A percentile compares a stretch with the other conserved stretches of the same genome.
Evolutionary conservation across 1,140 invertebrate genomes (phyloP).

Genomic region (Lutraria rhynchaena): DNA sequence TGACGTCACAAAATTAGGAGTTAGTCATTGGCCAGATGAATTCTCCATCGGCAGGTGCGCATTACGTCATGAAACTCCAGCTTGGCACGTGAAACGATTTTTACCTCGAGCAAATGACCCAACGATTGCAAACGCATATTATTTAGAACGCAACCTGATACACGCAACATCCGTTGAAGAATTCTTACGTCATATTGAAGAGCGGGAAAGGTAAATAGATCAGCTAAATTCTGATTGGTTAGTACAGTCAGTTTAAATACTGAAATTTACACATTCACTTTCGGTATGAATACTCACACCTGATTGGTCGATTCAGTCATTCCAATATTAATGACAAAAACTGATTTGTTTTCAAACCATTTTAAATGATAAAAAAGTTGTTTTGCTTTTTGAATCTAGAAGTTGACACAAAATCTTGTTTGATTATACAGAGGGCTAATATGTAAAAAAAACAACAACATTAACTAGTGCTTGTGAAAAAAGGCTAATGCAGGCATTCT

Average conservation of each 20-base stretch:
- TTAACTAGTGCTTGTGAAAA: too few relatives aligned
- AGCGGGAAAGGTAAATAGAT: slow-evolving; percentile 5
- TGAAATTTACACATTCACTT: neutral
- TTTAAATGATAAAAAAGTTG: too few relatives aligned
- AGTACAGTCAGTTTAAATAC: neutral
- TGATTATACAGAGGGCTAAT: too few relatives aligned
- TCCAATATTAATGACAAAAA: too few relatives aligned
- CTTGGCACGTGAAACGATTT: neutral
- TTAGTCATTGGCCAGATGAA: neutral
- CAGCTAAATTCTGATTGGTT: neutral
- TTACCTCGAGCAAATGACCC: neutral
- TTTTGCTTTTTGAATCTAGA: too few relatives aligned
- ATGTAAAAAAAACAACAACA: too few relatives aligned
- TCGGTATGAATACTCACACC: neutral
- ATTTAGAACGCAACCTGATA: neutral
- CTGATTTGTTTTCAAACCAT: too few relatives aligned
- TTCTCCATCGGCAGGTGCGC: neutral
- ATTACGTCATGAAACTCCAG: neutral
- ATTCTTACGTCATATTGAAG: neutral
- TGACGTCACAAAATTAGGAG: slow-evolving; percentile 21
- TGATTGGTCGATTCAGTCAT: neutral
- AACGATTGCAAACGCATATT: neutral
- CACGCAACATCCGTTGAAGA: neutral
- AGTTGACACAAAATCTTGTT: too few relatives aligned
- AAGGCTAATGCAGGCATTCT: too few relatives aligned